phyloP scores from a whole-genome alignment of 2,113 vertebrate genomes.

The Tenebrosternarchus preto region DNA sequence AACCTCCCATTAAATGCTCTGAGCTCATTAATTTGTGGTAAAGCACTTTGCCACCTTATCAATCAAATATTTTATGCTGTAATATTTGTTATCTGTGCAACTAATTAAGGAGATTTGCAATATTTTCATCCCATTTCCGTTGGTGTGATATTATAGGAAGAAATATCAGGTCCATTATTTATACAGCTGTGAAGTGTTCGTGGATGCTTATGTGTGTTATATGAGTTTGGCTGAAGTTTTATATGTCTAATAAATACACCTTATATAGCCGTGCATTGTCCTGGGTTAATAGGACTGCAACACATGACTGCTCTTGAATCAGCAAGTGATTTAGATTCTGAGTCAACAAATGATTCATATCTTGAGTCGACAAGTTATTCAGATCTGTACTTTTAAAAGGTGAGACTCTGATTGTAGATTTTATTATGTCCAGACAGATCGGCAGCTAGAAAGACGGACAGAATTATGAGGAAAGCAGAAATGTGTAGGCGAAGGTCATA shows the following conservation, averaged over 20 bases:
- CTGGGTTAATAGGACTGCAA: background rate
- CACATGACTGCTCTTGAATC: background rate
- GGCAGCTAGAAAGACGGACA: background rate
- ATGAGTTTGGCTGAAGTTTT: too few species aligned
- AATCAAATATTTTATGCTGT: too few species aligned
- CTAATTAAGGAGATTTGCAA: too few species aligned
- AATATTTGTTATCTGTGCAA: too few species aligned
- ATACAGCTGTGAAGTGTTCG: background rate
- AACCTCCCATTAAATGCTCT: background rate
- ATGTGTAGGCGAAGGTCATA: constrained; percentile 49
- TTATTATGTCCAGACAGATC: background rate
- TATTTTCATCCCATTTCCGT: too few species aligned
- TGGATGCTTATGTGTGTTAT: background rate
- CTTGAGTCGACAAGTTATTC: too few species aligned
- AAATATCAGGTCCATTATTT: background rate
- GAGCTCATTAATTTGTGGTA: too few species aligned
- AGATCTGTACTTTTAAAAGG: background rate
- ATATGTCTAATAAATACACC: background rate
- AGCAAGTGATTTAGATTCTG: background rate
- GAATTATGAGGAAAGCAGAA: constrained; percentile 18
- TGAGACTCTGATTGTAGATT: background rate
- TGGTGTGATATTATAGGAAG: background rate
- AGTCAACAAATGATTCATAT: background rate
- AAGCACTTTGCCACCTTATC: too few species aligned
- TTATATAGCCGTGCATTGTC: background rate